Conservation (phyloP, 2,113 vertebrate genomes). For the Neogale vison region DNA sequence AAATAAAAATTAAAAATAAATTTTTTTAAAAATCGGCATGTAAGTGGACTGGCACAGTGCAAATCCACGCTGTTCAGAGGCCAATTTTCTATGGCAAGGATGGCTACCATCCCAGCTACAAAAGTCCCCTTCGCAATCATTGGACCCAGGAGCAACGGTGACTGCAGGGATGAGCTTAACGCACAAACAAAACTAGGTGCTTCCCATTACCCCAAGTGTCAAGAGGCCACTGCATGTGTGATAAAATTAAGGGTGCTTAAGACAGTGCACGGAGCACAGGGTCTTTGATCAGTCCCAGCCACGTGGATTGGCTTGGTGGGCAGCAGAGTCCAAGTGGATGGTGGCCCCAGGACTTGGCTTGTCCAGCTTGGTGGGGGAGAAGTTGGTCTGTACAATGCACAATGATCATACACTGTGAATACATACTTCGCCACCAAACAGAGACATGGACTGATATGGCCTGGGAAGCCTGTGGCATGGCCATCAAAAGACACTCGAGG, state of each 20-base stretch:
- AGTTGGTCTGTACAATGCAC: neutral
- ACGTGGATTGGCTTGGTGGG: neutral
- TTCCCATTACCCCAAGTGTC: neutral
- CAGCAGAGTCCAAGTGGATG: neutral
- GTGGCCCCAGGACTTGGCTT: neutral
- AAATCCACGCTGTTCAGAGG: neutral
- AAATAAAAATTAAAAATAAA: too few relatives aligned
- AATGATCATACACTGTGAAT: neutral
- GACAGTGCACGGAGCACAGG: too few relatives aligned
- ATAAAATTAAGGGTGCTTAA: neutral
- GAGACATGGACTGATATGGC: neutral
- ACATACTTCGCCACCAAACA: neutral
- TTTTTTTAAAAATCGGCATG: neutral
- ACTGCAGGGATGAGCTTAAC: neutral
- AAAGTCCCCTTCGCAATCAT: neutral
- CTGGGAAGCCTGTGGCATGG: neutral
- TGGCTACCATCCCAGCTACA: neutral
- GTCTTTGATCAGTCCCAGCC: neutral
- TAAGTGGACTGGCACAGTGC: neutral
- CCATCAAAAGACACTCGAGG: neutral
- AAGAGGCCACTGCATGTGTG: neutral
- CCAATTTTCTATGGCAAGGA: neutral
- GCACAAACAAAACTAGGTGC: neutral
- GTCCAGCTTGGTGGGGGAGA: neutral
- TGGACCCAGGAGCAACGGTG: neutral